Base-by-base conservation (phyloP, 2,113 vertebrate genomes). In the Nanorana parkeri region DNA sequence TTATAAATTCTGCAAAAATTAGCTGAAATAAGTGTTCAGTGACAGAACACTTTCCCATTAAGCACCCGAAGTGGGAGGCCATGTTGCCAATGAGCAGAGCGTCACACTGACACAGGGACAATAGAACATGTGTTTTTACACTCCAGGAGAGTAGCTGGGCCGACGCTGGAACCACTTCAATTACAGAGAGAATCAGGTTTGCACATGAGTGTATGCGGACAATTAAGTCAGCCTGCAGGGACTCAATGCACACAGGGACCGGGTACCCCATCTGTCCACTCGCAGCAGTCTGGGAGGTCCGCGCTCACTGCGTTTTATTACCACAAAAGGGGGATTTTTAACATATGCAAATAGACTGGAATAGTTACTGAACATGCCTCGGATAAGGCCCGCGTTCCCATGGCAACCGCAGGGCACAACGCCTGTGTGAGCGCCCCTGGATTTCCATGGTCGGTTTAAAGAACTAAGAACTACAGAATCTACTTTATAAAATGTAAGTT, bases 281-380 rank as follows among this genome's bases (percentile, higher is more conserved):
- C n/a, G 75, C 47, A 64, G 26, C 76, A 54, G 52, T 56, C 56
- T 36, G 77, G 65, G 77, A 36, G 77, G 77, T 68, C 64, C 26
- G 19, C 11, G 52, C 26, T 23, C 19, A 21, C 63, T 32, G 52
- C 77, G 68, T 17, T 54, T 66, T 47, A 77, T 54, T 23, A 7
- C 4, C 47, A 68, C 68, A 72, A 72, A 55, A 32, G 7, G 16
- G 2, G 20, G 19, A 16, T 15, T 51, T 68, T 36, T 78, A 5
- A 71, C 67, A n/a, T 26, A 80, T 80, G 78, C 67, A 80, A 80
- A 80, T 80, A 17, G 23, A 64, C 29, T 71, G 0, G 17, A 69
- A 51, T 80, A 80, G 71, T 80, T 63, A 68, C 51, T 41, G 54
- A 20, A 11, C 41, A 68, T 51, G 28, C 29, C 66, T 26, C 24